phyloP scores from a whole-genome alignment of 2,797 vertebrate species.

The Jordanella pulchra region DNA sequence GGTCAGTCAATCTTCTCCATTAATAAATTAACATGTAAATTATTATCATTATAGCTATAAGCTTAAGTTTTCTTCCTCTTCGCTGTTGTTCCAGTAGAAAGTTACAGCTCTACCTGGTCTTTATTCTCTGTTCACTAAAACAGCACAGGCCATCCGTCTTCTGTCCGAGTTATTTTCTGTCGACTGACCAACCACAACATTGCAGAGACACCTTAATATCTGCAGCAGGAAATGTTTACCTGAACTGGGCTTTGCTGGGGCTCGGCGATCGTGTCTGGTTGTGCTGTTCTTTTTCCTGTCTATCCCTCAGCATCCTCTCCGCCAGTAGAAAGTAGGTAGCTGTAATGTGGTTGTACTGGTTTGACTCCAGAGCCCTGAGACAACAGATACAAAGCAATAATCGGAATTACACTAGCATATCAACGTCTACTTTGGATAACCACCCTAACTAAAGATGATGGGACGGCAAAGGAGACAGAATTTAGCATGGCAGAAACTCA shows the following conservation, averaged over 20 bases:
- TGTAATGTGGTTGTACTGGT: constrained; percentile 97
- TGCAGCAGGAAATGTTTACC: constrained; percentile 72
- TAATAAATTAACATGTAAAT: too few species aligned
- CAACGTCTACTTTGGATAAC: constrained; percentile 6
- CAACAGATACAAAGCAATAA: neutral
- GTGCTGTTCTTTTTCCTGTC: constrained; percentile 91
- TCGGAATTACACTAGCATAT: constrained; percentile 11
- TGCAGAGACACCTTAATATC: constrained; percentile 47
- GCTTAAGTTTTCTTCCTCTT: neutral
- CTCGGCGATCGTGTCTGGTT: constrained; percentile 85
- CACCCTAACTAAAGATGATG: constrained; percentile 10
- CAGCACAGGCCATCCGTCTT: constrained; percentile 18
- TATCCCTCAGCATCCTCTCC: constrained; percentile 91
- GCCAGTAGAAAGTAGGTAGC: constrained; percentile 94
- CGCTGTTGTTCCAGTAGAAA: constrained; percentile 3
- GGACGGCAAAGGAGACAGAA: constrained; percentile 39
- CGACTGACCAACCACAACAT: constrained; percentile 29
- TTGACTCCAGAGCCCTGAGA: constrained; percentile 90
- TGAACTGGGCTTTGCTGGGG: constrained; percentile 95
- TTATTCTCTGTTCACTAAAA: constrained; percentile 25
- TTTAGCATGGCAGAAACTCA: constrained; percentile 45
- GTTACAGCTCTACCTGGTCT: constrained; percentile 19
- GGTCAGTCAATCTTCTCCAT: too few species aligned
- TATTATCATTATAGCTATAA: too few species aligned
- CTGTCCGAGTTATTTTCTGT: constrained; percentile 42